These are phyloP conservation scores for Empidonax traillii DNA, from an alignment of 2,113 vertebrate species.

Conservation along the genomic window DNA sequence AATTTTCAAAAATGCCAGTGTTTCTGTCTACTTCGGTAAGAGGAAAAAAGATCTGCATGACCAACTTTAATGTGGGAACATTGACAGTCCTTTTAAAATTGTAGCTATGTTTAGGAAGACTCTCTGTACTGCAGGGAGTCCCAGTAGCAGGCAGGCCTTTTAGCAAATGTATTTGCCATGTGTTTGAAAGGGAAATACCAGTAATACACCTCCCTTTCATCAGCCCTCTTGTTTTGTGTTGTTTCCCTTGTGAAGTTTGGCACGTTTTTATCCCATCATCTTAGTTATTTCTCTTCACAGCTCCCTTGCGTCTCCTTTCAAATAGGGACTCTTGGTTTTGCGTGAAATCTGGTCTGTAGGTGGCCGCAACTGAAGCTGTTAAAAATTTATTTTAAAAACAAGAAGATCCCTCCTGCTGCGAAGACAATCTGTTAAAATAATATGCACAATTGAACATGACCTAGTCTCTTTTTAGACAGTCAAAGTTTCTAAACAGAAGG, in stretches of 20 bases:
- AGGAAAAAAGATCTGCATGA: neutral
- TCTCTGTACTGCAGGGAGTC: neutral
- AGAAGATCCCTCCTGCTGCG: neutral
- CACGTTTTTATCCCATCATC: neutral
- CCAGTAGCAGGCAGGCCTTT: neutral
- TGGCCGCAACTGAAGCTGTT: slow-evolving; percentile 35
- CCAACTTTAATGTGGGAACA: neutral
- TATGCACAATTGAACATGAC: neutral
- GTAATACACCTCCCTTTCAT: neutral
- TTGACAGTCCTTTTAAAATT: neutral
- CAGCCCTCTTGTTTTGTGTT: neutral
- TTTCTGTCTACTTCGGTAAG: neutral
- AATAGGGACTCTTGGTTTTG: neutral
- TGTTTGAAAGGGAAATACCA: neutral
- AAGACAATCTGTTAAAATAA: slow-evolving; percentile 43
- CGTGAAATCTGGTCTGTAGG: slow-evolving; percentile 40
- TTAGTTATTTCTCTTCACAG: neutral
- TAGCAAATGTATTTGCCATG: neutral
- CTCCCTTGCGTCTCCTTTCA: neutral
- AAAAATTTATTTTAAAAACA: slow-evolving; percentile 51
- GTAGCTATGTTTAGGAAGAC: too few species aligned
- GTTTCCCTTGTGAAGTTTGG: neutral
- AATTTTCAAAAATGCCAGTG: neutral
- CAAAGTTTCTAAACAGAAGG: neutral
- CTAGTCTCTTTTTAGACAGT: neutral